Evolutionary conservation across 2,113 vertebrate species (phyloP).

Genomic region (Asarcornis scutulata): DNA sequence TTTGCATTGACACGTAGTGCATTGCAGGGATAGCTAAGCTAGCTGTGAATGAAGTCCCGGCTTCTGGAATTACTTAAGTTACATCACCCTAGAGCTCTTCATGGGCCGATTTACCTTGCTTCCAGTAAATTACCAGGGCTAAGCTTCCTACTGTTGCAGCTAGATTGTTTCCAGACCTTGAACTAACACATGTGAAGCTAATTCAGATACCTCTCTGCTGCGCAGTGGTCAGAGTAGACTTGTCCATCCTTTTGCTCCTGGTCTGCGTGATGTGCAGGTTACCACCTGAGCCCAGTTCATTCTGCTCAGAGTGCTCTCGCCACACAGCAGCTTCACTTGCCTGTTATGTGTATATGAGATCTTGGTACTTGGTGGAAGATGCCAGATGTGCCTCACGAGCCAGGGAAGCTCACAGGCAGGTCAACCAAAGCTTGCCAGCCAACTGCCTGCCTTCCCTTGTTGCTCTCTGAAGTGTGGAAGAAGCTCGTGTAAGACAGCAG

Average conservation of each 20-base stretch:
- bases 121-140: background rate
- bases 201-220: background rate
- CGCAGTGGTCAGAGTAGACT: background rate
- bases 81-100: background rate
- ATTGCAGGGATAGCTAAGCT: background rate
- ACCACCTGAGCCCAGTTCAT: background rate
- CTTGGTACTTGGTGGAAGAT: background rate
- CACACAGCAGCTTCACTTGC: background rate
- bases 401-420: background rate
- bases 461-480: background rate
- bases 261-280: background rate
- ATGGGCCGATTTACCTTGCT: background rate
- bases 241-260: background rate
- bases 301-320: background rate
- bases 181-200: background rate
- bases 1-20: background rate
- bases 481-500: background rate
- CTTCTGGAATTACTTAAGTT: background rate
- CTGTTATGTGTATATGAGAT: background rate
- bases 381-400: conserved; percentile 4
- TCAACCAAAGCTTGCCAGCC: background rate
- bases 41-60: background rate
- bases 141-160: background rate
- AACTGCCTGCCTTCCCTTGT: background rate
- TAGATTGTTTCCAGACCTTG: background rate